Evolutionary conservation across 1,140 invertebrate species (phyloP), one percentile per base, ranked within the genome.

Genomic region (Himalopsyche phryganea): DNA sequence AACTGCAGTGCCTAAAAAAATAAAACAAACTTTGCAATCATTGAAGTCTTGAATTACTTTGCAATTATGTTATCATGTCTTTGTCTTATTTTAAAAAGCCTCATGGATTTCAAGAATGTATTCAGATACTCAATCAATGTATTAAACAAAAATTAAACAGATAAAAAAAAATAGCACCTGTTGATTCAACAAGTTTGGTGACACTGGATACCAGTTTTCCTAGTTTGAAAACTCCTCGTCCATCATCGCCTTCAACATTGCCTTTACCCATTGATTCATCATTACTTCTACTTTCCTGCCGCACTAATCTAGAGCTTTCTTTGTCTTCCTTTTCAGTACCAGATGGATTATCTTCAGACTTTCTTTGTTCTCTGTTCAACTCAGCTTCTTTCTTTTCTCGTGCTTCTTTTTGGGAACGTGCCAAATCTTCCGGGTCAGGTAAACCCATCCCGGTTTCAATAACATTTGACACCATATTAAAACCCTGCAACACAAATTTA

Each of bases 361-460:
- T 46, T 20, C 40, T 33, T 41, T 55, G 48, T 38, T 23, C 23
- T 47, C 47, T 54, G 23, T 36, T 52, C 44, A 38, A 20, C 23
- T 61, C 38, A 9, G 47, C 19, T 68, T 52, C 42, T 40, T 36
- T 28, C 47, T 42, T 51, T 48, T 65, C 63, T 52, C 66, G 61
- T 53, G 75, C 68, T 58, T 68, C 60, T 54, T 72, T 71, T 67
- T 78, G 69, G 19, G 71, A 70, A 62, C 77, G 75, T 1, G 83
- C 88, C 44, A 92, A 67, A 67, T 91, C 85, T 68, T 86, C 84
- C 11, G 89, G 88, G 68, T 90, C 82, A 17, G 90, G 87, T 6
- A 84, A 84, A 18, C 88, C 89, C 41, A 94, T 85, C 33, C 83
- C 80, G 42, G 83, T 83, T 74, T 91, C 89, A 54, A 93, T 70